Evolutionary conservation across 2,113 vertebrate genomes (phyloP), one percentile per base, ranked within the genome.

Genomic region (Hypomesus transpacificus): DNA sequence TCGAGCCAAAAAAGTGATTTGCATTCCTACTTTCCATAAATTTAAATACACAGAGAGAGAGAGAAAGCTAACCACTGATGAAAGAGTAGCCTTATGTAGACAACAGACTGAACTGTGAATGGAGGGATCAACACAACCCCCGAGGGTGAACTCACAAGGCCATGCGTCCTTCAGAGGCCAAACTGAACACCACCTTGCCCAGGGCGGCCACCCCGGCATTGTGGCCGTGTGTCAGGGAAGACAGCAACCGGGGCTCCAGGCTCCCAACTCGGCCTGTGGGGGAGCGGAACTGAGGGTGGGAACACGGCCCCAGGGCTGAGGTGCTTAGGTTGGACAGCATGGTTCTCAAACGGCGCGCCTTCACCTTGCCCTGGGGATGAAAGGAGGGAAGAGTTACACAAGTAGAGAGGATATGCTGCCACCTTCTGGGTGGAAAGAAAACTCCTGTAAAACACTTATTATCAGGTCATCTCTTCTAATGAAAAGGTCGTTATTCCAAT

Each of bases 181-280:
- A 78, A 72, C 95, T 97, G 85, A 97, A 97, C 52, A 97, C 90
- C 83, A 97, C 95, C 77, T 95, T 96, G 3, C 95, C 95, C 64
- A 95, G 74, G 51, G 94, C 89, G 9, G 94, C 94, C n/a, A 85
- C 65, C 7, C 91, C 93, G 0, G 86, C 46, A 53, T 95, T 95
- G 26, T 83, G 80, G 2, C 94, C 95, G 0, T 93, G 91, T 3
- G 82, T 83, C 51, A 97, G 84, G 1, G 85, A 59, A 26, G 87
- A 87, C 8, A 96, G 82, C 0, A 85, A 79, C 17, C 83, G 88
- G 6, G 87, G 87, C 66, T 93, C 86, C 74, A 95, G 84, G 72
- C 88, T 89, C 74, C 94, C 88, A 1, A 89, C 84, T 2, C 86
- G 90, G n/a, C 94, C 94, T 0, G 90, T 78, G 0, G 92, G 91